Percentiles rank a stretch among this genome's conserved stretches.
These are phyloP conservation scores for Cepaea nemoralis DNA, from an alignment of 1,140 invertebrate species.

Conservation along the genomic window DNA sequence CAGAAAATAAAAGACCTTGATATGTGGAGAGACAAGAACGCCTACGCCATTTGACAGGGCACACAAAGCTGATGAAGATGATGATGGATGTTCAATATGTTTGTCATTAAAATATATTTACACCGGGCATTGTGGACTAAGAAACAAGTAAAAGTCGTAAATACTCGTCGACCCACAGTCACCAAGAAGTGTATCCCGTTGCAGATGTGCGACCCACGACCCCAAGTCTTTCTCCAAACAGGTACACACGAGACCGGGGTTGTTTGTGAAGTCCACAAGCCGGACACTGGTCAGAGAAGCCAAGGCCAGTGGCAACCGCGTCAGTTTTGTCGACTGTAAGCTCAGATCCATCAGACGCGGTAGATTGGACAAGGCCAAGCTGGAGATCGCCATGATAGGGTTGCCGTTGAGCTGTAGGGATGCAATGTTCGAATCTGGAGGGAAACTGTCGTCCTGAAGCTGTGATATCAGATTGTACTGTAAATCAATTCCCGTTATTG, in stretches of 20 bases:
- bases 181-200: neutral
- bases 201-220: neutral
- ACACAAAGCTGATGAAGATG: no score
- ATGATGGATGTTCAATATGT: no score
- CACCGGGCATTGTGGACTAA: neutral
- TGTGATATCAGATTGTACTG: neutral
- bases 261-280: neutral
- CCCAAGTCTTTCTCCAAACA: neutral
- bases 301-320: neutral
- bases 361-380: neutral
- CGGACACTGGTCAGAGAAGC: neutral
- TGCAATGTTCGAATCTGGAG: neutral
- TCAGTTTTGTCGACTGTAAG: neutral
- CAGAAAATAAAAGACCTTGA: no score
- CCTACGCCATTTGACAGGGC: no score
- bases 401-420: neutral
- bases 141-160: neutral
- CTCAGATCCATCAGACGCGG: neutral
- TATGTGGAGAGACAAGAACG: no score
- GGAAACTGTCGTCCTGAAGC: neutral
- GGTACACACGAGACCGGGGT: neutral
- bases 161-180: neutral
- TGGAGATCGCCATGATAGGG: neutral
- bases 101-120: no score
- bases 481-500: neutral